Percentiles rank a stretch among this genome's conserved stretches.
Evolutionary conservation across 2,113 vertebrate species (phyloP).

Genomic region (Oncorhynchus keta): DNA sequence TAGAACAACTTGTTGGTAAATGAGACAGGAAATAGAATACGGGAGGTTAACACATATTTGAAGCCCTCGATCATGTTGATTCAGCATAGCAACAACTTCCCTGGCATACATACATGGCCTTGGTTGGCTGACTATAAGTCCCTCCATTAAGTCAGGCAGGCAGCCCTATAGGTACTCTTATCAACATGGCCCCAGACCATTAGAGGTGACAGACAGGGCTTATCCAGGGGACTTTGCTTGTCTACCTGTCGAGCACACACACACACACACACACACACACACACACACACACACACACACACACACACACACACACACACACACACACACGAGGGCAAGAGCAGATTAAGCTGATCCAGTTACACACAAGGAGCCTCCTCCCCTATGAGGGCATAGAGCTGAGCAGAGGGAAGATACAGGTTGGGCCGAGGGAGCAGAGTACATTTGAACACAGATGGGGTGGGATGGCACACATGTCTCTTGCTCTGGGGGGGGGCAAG

Average conservation of each 20-base stretch:
- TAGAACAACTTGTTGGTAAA: too few relatives aligned
- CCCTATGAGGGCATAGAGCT: neutral
- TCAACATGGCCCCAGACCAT: neutral
- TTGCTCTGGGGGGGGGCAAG: neutral
- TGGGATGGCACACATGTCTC: conserved; percentile 11
- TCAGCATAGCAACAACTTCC: neutral
- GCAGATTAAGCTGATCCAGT: conserved; percentile 7
- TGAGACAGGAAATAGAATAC: neutral
- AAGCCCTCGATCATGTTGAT: neutral
- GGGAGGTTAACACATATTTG: neutral
- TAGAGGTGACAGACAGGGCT: neutral
- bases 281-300: neutral
- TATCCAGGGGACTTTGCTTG: conserved; percentile 2
- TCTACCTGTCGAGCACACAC: too few relatives aligned
- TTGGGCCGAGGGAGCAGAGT: neutral
- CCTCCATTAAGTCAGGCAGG: too few relatives aligned
- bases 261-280: neutral
- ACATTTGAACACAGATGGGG: neutral
- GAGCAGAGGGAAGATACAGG: neutral
- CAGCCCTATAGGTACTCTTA: neutral
- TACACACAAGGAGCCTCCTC: neutral
- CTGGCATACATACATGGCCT: neutral
- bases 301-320: neutral
- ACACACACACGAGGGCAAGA: neutral
- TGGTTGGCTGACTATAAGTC: neutral